Base-by-base conservation (phyloP, 2,888 invertebrate genomes). In the Euplagia quadripunctaria region DNA sequence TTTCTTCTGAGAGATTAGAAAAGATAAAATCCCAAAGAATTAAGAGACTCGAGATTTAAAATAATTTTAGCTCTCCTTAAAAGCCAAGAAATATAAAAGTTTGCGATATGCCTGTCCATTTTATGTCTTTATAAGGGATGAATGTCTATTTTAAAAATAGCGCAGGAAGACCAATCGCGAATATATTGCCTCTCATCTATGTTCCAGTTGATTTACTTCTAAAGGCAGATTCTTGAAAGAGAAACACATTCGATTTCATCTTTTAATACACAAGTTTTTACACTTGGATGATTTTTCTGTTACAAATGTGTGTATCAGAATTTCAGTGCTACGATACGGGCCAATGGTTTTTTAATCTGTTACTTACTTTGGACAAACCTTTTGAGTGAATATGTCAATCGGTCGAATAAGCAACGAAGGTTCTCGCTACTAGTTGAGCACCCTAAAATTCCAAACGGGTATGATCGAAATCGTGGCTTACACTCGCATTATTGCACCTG, bases 1-100 rank as follows among this genome's bases (percentile, higher is more conserved):
- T 87, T 85, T 84, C 83, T 86, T 86, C 78, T 74, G 77, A 84
- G 78, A 89, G 89, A 88, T 91, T 89, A 89, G 77, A 86, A 80
- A 84, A 87, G 86, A 89, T 89, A 86, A 90, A 86, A 85, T 86
- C 82, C 69, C 55, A 49, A 77, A 80, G 86, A 85, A 84, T 88
- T 87, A 87, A 86, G 85, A 87, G 87, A 87, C 87, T 90, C 77
- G 76, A 83, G 77, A 82, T 83, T 82, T 79, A 79, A 82, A 83
- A 79, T 80, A 77, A 77, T 77, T 75, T 61, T 55, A 52, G 46
- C n/a, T 55, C 42, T 58, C 31, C 16, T 31, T 31, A n/a, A 51
- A 63, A 55, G 42, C 17, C 52, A 4, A 4, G 9, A 43, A 68
- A 20, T n/a, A 42, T n/a, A 68, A 11, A 58, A 42, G 8, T 43